phyloP scores from a whole-genome alignment of 2,113 vertebrate genomes.

The Myiopsitta monachus region DNA sequence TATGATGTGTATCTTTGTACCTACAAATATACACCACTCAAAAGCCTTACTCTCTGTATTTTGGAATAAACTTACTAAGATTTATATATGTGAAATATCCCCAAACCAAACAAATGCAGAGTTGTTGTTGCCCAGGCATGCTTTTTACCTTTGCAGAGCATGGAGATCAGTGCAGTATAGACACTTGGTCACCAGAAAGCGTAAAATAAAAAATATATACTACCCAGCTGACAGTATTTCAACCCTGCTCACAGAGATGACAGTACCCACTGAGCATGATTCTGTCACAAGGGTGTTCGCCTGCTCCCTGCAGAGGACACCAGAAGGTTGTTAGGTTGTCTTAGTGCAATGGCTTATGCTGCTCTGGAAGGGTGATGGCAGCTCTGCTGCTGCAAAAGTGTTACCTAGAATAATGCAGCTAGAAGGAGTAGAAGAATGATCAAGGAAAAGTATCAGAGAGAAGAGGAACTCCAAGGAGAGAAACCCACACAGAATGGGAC shows the following conservation, averaged over 20 bases:
- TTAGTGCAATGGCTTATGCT: background rate
- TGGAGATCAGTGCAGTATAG: background rate
- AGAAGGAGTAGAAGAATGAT: background rate
- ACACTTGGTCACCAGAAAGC: background rate
- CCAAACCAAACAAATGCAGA: background rate
- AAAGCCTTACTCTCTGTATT: background rate
- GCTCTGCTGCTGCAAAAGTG: background rate
- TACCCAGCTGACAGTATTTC: background rate
- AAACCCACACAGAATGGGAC: background rate
- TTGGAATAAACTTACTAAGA: slow-evolving; percentile 2
- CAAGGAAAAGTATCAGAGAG: background rate
- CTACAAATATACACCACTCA: background rate
- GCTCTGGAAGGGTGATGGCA: background rate
- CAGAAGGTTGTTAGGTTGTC: background rate
- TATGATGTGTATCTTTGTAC: background rate
- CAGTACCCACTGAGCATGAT: background rate
- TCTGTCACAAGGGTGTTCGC: background rate
- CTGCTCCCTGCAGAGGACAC: background rate
- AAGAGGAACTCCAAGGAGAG: background rate
- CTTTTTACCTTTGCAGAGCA: background rate
- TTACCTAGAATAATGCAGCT: background rate
- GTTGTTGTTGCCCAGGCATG: background rate
- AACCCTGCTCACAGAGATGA: background rate
- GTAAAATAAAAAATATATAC: background rate
- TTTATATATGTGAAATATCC: background rate